These are phyloP conservation scores for Mellilla xanthometata DNA, from an alignment of 2,888 invertebrate species.

Conservation along the genomic window DNA sequence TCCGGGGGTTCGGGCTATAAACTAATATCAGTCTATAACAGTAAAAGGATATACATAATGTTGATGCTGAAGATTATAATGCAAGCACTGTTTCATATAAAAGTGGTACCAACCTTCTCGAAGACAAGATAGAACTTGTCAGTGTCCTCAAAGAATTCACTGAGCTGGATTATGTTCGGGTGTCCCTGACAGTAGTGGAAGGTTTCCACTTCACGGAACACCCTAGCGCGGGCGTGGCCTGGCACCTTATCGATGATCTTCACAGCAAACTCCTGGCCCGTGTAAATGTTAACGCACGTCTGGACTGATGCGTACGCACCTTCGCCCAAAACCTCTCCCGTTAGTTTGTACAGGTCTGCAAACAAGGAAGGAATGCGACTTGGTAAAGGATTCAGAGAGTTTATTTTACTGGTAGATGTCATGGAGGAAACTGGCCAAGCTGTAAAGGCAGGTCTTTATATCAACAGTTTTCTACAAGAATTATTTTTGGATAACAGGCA, in stretches of 20 bases:
- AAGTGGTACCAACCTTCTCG: conserved; percentile 88
- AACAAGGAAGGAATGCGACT: not conserved
- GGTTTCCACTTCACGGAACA: conserved; percentile 99
- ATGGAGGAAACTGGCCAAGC: no score
- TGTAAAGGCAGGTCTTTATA: no score
- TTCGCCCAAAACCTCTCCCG: conserved; percentile 97
- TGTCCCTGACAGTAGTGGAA: conserved; percentile 99
- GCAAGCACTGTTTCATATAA: no score
- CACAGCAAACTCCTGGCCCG: conserved; percentile 97
- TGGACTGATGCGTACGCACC: conserved; percentile 98
- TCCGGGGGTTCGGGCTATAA: no score
- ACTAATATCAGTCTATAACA: no score
- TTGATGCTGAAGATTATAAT: no score
- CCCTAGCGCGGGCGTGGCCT: conserved; percentile 95
- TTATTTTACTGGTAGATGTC: no score
- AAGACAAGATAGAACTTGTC: conserved; percentile 98
- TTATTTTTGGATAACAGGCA: no score
- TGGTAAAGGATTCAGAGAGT: no score
- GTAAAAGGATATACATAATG: no score
- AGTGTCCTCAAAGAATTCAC: conserved; percentile 98
- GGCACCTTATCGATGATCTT: conserved; percentile 98
- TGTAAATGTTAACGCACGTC: conserved; percentile 95
- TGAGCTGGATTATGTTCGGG: conserved; percentile 98
- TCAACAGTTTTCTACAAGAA: no score
- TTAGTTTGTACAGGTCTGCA: conserved; percentile 95